A percentile compares a stretch with the other conserved stretches of the same genome.
phyloP scores from a whole-genome alignment of 2,113 vertebrate genomes.

The Platycercus adscitus region DNA sequence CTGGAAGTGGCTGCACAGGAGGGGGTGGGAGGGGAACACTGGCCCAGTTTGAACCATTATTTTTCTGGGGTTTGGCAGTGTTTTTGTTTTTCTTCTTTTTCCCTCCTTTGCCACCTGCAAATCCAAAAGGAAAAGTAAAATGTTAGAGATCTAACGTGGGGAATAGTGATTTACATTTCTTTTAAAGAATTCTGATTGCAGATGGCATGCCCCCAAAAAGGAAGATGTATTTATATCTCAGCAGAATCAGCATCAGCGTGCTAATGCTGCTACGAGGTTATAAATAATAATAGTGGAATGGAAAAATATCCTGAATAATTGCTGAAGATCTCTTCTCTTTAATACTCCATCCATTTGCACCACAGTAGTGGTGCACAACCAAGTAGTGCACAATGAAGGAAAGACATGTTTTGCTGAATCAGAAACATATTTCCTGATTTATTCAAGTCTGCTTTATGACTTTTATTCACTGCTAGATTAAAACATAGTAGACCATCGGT shows the following conservation, averaged over 20 bases:
- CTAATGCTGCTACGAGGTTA: slow-evolving; percentile 41
- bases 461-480: slow-evolving; percentile 29
- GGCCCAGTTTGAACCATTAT: slow-evolving; percentile 94
- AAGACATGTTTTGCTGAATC: background rate
- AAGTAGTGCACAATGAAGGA: slow-evolving; percentile 1
- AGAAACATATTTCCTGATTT: slow-evolving; percentile 61
- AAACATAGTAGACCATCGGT: slow-evolving; percentile 43
- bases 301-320: slow-evolving; percentile 45
- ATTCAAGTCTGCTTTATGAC: background rate
- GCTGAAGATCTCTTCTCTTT: slow-evolving; percentile 48
- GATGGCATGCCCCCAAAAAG: slow-evolving; percentile 30
- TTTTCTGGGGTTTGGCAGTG: slow-evolving; percentile 88
- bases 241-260: slow-evolving; percentile 40
- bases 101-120: slow-evolving; percentile 95
- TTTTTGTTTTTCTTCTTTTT: slow-evolving; percentile 99
- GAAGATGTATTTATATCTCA: slow-evolving; percentile 57
- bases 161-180: slow-evolving; percentile 26
- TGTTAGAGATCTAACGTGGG: background rate
- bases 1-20: slow-evolving; percentile 93
- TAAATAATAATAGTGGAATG: slow-evolving; percentile 55
- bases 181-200: slow-evolving; percentile 48
- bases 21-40: slow-evolving; percentile 94
- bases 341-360: background rate
- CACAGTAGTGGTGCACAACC: background rate
- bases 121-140: slow-evolving; percentile 40